Base-by-base conservation (phyloP, 2,113 vertebrate genomes). In the Passerina amoena region DNA sequence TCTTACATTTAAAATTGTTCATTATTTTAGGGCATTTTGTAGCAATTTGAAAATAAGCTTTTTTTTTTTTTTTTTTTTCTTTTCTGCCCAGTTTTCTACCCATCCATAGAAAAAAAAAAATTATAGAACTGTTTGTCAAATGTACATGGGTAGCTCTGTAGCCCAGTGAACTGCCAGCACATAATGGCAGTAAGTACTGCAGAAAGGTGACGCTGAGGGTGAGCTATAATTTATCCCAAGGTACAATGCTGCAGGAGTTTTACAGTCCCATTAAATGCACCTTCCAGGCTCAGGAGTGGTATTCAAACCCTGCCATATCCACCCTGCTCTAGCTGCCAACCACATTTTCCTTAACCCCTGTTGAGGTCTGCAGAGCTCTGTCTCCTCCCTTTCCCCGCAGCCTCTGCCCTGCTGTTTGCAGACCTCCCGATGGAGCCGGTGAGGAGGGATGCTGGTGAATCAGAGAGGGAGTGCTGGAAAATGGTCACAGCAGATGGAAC, bases 401-500 rank as follows among this genome's bases (percentile, higher is more conserved):
- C 82, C 88, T 88, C 72, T 86, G 76, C 61, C 85, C 71, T 84
- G 86, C 86, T 2, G 5, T 83, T 78, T 50, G 73, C 85, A 82
- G 90, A 63, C 69, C 89, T 93, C 75, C 80, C 3, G 4, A 22
- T 20, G 86, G 88, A 83, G 69, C 64, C 2, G 0, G 60, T n/a
- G 88, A 86, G 80, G 86, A 75, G 60, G 76, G 79, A 90, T 70
- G 79, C 85, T 83, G 88, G 82, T 88, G 93, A 96, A 90, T 96
- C 93, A 96, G 75, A 71, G 12, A 47, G 78, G 22, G 27, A 45
- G 71, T 81, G 93, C 90, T 92, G 87, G 91, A 90, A 92, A 90
- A 92, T 37, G 89, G 95, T 90, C 89, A 79, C 9, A 83, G 94
- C 92, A 97, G 92, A 96, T 96, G 86, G 93, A 96, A 71, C 28